Conservation (phyloP, 2,797 vertebrate genomes). For the Sebastes oblongus region DNA sequence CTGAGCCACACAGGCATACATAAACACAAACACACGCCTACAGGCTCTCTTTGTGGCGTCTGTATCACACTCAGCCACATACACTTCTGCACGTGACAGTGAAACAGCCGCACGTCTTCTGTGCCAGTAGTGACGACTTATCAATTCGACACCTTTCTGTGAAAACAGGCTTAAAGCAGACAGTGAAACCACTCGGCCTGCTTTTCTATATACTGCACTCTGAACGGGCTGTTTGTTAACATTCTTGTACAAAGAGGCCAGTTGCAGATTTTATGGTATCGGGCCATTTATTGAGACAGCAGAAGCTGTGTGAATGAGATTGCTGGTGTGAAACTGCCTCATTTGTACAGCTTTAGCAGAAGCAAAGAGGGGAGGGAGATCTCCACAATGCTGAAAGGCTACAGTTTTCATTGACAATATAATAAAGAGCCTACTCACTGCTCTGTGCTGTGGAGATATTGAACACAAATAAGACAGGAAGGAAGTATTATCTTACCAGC, state of each 20-base stretch:
- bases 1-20: constrained; percentile 36
- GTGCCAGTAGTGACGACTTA: constrained; percentile 31
- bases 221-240: constrained; percentile 41
- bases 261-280: constrained; percentile 53
- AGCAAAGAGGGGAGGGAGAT: constrained; percentile 23
- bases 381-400: constrained; percentile 25
- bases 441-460: neutral
- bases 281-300: constrained; percentile 49
- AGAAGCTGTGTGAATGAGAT: constrained; percentile 62
- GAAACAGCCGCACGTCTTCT: constrained; percentile 34
- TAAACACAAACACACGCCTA: constrained; percentile 53
- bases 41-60: constrained; percentile 42
- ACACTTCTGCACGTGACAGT: constrained; percentile 27
- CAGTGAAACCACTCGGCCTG: constrained; percentile 23
- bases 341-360: constrained; percentile 52
- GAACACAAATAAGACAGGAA: neutral
- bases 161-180: constrained; percentile 48
- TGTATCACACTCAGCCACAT: constrained; percentile 56
- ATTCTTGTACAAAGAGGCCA: constrained; percentile 32
- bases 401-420: constrained; percentile 19
- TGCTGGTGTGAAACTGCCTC: constrained; percentile 58
- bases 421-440: neutral
- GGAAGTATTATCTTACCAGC: neutral
- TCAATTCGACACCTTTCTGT: constrained; percentile 45
- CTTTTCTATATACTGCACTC: constrained; percentile 28